Evolutionary conservation across 2,113 vertebrate genomes (phyloP).

Genomic region (Aramus guarauna): DNA sequence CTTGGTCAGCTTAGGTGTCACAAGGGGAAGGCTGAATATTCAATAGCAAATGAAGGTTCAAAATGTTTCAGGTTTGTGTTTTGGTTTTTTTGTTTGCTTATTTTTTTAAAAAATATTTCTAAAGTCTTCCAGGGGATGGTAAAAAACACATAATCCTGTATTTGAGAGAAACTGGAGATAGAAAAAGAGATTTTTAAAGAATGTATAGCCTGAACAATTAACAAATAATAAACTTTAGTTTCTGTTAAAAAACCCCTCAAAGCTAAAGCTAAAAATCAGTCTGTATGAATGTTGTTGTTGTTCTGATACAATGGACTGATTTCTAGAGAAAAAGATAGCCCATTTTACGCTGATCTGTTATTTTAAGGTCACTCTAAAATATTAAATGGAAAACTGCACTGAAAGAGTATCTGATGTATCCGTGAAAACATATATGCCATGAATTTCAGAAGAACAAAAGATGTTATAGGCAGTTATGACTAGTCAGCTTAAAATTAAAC

Average conservation of each 20-base stretch:
- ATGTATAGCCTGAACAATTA: neutral
- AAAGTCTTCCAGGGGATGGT: neutral
- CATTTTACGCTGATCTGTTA: neutral
- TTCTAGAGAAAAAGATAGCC: neutral
- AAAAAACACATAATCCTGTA: neutral
- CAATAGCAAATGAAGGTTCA: neutral
- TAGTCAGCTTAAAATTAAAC: neutral
- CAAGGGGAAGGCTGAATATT: neutral
- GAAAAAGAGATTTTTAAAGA: neutral
- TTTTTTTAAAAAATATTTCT: neutral
- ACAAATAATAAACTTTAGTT: neutral
- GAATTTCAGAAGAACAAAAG: slow-evolving; percentile 1
- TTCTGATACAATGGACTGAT: neutral
- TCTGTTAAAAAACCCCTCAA: neutral
- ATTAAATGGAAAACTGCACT: neutral
- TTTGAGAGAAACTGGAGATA: neutral
- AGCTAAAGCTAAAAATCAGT: neutral
- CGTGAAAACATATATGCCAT: neutral
- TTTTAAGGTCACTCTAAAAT: neutral
- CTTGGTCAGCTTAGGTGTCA: neutral
- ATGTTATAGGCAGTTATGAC: neutral
- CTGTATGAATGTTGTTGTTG: neutral
- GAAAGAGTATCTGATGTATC: neutral
- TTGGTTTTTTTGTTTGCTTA: neutral
- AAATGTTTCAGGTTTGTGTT: neutral